Evolutionary conservation across 2,113 vertebrate species (phyloP).

Genomic region (Motacilla alba): DNA sequence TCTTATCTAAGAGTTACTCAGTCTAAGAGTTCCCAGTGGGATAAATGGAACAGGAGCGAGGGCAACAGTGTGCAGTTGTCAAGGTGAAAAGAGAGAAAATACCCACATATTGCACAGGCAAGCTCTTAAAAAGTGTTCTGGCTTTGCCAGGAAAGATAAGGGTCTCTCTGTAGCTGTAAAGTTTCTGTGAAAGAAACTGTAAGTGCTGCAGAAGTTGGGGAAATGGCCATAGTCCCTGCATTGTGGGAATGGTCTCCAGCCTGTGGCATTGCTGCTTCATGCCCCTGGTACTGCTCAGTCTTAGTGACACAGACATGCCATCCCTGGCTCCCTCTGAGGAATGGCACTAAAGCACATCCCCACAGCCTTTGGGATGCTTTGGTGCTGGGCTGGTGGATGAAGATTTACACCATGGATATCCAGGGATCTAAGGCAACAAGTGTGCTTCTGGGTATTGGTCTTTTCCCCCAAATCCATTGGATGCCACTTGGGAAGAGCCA

Average conservation of each 20-base stretch:
- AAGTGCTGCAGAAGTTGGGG: neutral
- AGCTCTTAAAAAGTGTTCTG: neutral
- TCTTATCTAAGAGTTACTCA: constrained; percentile 37
- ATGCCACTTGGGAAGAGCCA: neutral
- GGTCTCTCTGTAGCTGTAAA: neutral
- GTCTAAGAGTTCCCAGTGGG: constrained; percentile 24
- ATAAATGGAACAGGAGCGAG: constrained; percentile 27
- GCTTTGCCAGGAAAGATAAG: constrained; percentile 25
- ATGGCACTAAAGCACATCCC: neutral
- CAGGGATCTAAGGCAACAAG: neutral
- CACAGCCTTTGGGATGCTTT: neutral
- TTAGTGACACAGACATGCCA: neutral
- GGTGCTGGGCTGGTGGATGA: neutral
- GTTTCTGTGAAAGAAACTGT: neutral
- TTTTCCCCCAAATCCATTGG: neutral
- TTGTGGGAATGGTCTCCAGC: neutral
- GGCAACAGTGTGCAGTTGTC: constrained; percentile 3
- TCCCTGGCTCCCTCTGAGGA: neutral
- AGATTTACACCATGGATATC: accelerated
- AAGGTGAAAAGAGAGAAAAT: constrained; percentile 62
- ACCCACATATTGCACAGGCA: neutral
- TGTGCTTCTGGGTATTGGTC: neutral
- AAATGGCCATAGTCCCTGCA: accelerated
- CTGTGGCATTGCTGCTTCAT: neutral
- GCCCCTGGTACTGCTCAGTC: neutral